Base-by-base conservation (phyloP, 2,888 invertebrate genomes). In the Biston stratarius region DNA sequence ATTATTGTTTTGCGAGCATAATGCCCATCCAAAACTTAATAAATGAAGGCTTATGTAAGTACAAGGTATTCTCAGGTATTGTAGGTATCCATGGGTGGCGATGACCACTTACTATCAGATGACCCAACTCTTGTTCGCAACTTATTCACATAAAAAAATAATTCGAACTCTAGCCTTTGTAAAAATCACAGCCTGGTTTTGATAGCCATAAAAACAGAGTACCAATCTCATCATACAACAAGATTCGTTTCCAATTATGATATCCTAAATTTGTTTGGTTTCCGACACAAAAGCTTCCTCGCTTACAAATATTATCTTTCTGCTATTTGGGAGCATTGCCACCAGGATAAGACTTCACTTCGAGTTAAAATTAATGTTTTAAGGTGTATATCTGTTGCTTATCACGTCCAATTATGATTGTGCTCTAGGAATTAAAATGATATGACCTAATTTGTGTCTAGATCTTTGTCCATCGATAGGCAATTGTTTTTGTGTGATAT, bases 271-370 rank as follows among this genome's bases (percentile, higher is more conserved):
- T 57, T 57, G 44, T 57, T 57, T 57, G 57, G 49, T 57, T 67
- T 57, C 61, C 34, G 58, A 47, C 67, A 64, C 67, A 64, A 68
- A 68, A 64, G 63, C 57, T 68, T 60, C 44, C 45, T 57, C 34
- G 34, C 36, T 57, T 57, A 45, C 36, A 45, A 57, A 57, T 57
- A 57, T 57, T 57, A 57, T 57, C 55, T 55, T 55, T 55, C 55
- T 55, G 42, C 55, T 12, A 55, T 42, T 55, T 24, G 24, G 11
- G 15, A 55, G 11, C 40, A 12, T 53, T 53, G 10, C 40, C 53
- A 15, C 36, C 14, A 10, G 40, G 10, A 40, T 15, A n/a, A 55
- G 33, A 42, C 24, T 44, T 55, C 42, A 12, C 24, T 55, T 24
- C 10, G 15, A 40, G 14, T 55, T 15, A 52, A 55, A 40, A 24